Base-by-base conservation (phyloP, 2,113 vertebrate species). In the Nettapus auritus region DNA sequence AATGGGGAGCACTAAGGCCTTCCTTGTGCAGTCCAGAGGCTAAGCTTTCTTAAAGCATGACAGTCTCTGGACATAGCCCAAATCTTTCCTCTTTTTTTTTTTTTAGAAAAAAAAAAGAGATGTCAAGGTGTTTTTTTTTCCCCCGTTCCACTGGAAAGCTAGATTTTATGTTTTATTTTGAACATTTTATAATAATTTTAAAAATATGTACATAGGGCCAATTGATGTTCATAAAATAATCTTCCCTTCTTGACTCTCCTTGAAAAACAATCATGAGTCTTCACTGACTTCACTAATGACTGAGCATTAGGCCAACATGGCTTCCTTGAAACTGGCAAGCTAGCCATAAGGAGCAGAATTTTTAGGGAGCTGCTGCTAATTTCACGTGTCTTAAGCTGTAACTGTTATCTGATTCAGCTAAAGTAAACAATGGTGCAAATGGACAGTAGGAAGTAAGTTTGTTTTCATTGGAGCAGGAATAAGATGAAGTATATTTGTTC, bases 41-140 rank as follows among this genome's bases (percentile, higher is more conserved):
- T 71, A 88, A 42, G 50, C 3, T 82, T 78, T 78, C 60, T 59
- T 44, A 46, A 80, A 18, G 36, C 68, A 78, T n/a, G 16, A 36
- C 55, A 53, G 36, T 3, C 10, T 82, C 33, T 28, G 23, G 40
- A 66, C 44, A 11, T 55, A 80, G 13, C 62, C 55, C 28, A 55
- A 25, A 7, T 22, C 62, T 4, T 13, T 56, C 36, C 11, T 3
- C 10, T 8, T 4, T 2, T 33, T 73, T 28, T 67, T 9, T 62
- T 56, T 20, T 5, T 38, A 38, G 11, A 38, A 38, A 38, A 38
- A 38, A 38, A 38, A 38, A 38, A 1, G 78, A 4, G 3, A 25
- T 38, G 28, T 31, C 31, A 68, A 50, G 5, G 2, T 2, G 1
- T 1, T 0, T 6, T 22, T 22, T n/a, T 75, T 36, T 40, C 0